Conservation (phyloP, 2,797 vertebrate species). For the Macropodus opercularis region DNA sequence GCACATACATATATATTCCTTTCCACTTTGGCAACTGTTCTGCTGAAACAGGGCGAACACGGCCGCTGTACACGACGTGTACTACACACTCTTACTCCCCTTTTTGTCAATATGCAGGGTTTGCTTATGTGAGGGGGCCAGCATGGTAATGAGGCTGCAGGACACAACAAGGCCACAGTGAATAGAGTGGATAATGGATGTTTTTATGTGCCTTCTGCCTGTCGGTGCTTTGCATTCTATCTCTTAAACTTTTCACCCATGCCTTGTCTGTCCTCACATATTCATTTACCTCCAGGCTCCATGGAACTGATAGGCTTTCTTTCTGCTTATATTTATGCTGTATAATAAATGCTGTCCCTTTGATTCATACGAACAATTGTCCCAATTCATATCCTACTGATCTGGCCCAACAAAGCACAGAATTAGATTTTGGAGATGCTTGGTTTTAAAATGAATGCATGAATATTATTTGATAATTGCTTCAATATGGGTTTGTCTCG, state of each 20-base stretch:
- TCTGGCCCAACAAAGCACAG: conserved; percentile 37
- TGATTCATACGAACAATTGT: conserved; percentile 45
- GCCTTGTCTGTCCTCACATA: conserved; percentile 4
- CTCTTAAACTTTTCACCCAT: conserved; percentile 5
- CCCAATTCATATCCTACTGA: conserved; percentile 32
- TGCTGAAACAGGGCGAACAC: conserved; percentile 8
- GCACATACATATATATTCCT: conserved; percentile 3
- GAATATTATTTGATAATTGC: conserved; percentile 57
- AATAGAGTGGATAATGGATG: conserved; percentile 32
- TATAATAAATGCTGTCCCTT: conserved; percentile 24
- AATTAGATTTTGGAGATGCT: conserved; percentile 52
- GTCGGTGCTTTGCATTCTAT: conserved; percentile 4
- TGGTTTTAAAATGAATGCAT: conserved; percentile 38
- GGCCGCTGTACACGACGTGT: conserved; percentile 14
- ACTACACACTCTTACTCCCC: conserved; percentile 3
- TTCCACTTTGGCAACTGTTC: conserved; percentile 16
- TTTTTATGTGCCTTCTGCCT: conserved; percentile 6
- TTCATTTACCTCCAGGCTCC: conserved; percentile 25
- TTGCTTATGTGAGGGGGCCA: conserved; percentile 25
- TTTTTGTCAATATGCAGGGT: conserved; percentile 17
- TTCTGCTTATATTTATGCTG: conserved; percentile 35
- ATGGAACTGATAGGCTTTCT: conserved; percentile 31
- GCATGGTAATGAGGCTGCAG: conserved; percentile 32
- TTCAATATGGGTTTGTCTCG: conserved; percentile 31
- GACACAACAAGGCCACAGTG: conserved; percentile 27